Evolutionary conservation across 1,140 invertebrate genomes (phyloP).

Genomic region (Temnothorax curvispinosus): DNA sequence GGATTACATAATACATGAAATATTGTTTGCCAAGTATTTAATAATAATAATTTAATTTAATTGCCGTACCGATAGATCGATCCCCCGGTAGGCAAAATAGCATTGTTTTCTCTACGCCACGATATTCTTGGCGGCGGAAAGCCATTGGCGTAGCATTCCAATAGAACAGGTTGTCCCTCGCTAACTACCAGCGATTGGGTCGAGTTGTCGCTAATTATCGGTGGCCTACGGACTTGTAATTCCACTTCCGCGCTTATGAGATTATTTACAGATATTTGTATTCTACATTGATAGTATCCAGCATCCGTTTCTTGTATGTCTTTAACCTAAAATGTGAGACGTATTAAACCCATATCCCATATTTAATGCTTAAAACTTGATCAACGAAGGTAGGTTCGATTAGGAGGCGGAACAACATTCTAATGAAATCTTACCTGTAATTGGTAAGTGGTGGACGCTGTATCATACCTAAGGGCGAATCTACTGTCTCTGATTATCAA

Average conservation of each 20-base stretch:
- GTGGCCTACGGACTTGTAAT: slow-evolving; percentile 93
- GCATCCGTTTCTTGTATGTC: slow-evolving; percentile 98
- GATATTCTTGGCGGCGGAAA: slow-evolving; percentile 93
- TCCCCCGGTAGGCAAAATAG: slow-evolving; percentile 95
- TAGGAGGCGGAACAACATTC: not conserved
- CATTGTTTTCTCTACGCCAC: slow-evolving; percentile 97
- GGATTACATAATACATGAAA: not conserved
- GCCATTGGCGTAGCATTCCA: slow-evolving; percentile 95
- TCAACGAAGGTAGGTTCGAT: not conserved
- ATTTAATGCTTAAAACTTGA: not conserved
- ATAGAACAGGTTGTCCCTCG: slow-evolving; percentile 91
- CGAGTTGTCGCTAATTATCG: slow-evolving; percentile 97
- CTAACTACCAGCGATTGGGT: slow-evolving; percentile 94
- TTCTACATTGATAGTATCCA: slow-evolving; percentile 94
- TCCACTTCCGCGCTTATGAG: slow-evolving; percentile 94
- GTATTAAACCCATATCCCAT: not conserved
- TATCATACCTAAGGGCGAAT: slow-evolving; percentile 93
- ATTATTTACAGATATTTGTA: slow-evolving; percentile 92
- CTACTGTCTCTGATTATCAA: slow-evolving; percentile 95
- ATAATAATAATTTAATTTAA: not conserved
- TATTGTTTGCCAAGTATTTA: not conserved
- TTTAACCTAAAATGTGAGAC: slow-evolving; percentile 89
- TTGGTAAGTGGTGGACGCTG: slow-evolving; percentile 91
- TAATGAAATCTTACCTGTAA: slow-evolving; percentile 88
- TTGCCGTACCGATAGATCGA: slow-evolving; percentile 88